Base-by-base conservation (phyloP, 2,888 invertebrate species). In the Drosophila crucigera region DNA sequence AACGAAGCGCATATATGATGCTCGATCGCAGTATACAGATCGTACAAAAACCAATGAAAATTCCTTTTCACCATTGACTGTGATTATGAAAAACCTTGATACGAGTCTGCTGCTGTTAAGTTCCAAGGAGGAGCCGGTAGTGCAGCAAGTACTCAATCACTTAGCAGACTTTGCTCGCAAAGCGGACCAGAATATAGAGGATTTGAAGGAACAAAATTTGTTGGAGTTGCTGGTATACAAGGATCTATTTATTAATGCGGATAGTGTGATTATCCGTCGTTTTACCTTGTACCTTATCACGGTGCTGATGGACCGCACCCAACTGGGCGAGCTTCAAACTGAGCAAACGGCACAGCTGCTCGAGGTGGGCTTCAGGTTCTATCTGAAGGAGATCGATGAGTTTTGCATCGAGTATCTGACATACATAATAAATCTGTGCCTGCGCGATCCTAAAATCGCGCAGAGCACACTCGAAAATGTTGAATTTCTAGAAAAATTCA, bases 351-450 rank as follows among this genome's bases (percentile, higher is more conserved):
- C 65, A 3, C 55, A 76, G n/a, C 78, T 91, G 39, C 64, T 89
- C 11, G 74, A 80, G 0, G 49, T 83, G 11, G 65, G 78, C n/a
- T 75, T 83, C 22, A 60, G 39, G 1, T 90, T 60, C 30, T 92
- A 91, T 67, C 6, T 80, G 4, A 50, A 70, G 3, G 92, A 92
- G 43, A 53, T 37, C 11, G 92, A 92, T 65, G 91, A 91, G 16
- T 91, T 91, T 60, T 89, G 91, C 65, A 68, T 88, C 19, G 92
- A 92, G 60, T 92, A 92, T 43, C 52, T 92, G 33, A 84, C 90
- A 1, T 91, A 86, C 4, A 80, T 91, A 6, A 49, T 92, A 0
- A 91, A 91, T n/a, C 76, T 84, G 62, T 91, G 89, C 33, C 61
- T 88, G 31, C 82, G 87, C 4, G 92, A 92, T 80, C 92, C 92